Evolutionary conservation across 2,113 vertebrate genomes (phyloP).

Genomic region (Halcyon malimbica): DNA sequence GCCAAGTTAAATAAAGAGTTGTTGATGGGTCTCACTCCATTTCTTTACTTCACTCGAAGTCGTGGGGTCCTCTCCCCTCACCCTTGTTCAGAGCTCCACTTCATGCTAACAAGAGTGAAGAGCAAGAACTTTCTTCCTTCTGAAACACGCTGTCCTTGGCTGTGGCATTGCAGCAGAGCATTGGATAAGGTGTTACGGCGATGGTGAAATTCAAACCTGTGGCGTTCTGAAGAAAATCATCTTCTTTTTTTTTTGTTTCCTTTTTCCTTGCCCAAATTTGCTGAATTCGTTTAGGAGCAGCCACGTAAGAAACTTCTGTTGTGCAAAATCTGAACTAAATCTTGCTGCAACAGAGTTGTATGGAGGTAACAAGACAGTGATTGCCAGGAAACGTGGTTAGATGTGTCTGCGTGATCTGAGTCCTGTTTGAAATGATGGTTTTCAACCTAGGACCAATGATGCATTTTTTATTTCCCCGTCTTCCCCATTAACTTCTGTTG

Average conservation of each 20-base stretch:
- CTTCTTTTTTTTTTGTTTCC: not conserved
- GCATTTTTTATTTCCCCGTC: not conserved
- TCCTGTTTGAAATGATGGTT: not conserved
- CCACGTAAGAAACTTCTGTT: not conserved
- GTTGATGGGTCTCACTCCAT: not conserved
- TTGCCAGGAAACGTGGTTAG: not conserved
- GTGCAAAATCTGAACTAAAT: not conserved
- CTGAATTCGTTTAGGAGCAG: not conserved
- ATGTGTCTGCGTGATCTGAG: not conserved
- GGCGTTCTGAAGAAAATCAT: not conserved
- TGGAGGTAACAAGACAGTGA: not conserved
- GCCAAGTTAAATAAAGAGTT: not conserved
- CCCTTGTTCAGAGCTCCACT: not conserved
- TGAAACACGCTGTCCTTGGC: not conserved
- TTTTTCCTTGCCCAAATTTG: not conserved
- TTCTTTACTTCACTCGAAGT: not conserved
- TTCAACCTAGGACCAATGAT: not conserved
- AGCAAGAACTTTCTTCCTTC: not conserved
- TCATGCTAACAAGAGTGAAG: accelerated
- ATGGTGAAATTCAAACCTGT: not conserved
- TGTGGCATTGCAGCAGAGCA: not conserved
- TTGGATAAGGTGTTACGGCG: not conserved
- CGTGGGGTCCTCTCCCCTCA: not conserved
- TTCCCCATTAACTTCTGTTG: not conserved
- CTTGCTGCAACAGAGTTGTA: accelerated